Conservation (phyloP, 1,140 invertebrate species). For the Drosophila neocordata region DNA sequence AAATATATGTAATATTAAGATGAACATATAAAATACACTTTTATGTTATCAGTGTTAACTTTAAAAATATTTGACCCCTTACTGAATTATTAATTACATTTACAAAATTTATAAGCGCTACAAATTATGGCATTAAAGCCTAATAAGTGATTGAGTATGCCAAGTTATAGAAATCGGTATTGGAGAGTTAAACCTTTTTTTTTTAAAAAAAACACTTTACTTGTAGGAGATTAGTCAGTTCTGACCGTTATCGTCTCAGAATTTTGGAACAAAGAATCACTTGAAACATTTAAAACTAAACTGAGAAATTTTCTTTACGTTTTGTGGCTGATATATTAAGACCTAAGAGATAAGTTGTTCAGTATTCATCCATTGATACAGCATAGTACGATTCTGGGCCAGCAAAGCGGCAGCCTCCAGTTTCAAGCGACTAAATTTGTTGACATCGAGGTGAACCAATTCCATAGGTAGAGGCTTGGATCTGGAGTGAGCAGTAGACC, state of each 20-base stretch:
- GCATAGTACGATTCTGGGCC: conserved; percentile 56
- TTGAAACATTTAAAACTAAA: conserved; percentile 27
- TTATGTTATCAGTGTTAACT: too few relatives aligned
- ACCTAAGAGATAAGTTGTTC: conserved; percentile 42
- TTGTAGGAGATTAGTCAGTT: neutral
- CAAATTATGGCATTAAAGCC: too few relatives aligned
- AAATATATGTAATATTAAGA: too few relatives aligned
- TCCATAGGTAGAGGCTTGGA: conserved; percentile 9
- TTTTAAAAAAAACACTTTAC: neutral
- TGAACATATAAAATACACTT: too few relatives aligned
- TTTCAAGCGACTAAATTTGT: conserved; percentile 35
- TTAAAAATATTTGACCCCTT: too few relatives aligned
- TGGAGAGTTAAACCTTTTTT: too few relatives aligned
- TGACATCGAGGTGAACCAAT: conserved; percentile 40
- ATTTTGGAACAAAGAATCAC: conserved; percentile 11
- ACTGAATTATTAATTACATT: too few relatives aligned
- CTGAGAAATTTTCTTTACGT: conserved; percentile 19
- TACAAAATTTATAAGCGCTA: too few relatives aligned
- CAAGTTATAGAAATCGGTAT: too few relatives aligned
- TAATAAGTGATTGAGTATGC: too few relatives aligned
- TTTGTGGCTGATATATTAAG: neutral
- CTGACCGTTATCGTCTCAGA: neutral
- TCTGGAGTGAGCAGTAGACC: neutral
- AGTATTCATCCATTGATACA: conserved; percentile 49
- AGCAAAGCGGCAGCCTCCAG: conserved; percentile 51